These are phyloP conservation scores for Geodia barretti DNA, from an alignment of 37 sponge, comb jelly and placozoan species.

Conservation along the genomic window DNA sequence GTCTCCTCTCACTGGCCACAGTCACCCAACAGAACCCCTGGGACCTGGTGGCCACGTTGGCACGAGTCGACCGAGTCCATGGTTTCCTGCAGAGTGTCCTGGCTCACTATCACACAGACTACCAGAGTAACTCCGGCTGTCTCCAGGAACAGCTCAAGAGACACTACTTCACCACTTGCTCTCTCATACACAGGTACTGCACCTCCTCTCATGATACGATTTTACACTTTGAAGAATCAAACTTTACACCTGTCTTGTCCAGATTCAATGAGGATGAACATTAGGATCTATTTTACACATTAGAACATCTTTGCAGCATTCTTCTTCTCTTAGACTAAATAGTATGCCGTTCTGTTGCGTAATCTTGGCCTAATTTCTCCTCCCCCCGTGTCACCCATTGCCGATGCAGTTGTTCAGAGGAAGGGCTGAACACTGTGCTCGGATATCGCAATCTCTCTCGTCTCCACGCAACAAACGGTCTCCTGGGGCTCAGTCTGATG, in stretches of 20 bases:
- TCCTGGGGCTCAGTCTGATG: conserved; percentile 36
- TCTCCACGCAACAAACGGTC: conserved; percentile 32
- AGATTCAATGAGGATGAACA: no score
- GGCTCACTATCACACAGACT: conserved; percentile 43
- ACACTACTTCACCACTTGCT: conserved; percentile 49
- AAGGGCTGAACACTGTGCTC: conserved; percentile 40
- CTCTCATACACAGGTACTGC: conserved; percentile 56
- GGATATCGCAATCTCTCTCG: conserved; percentile 43
- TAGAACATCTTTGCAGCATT: no score
- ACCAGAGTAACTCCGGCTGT: conserved; percentile 2
- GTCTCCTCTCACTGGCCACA: conserved; percentile 45
- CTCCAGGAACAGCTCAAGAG: neutral
- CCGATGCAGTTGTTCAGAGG: conserved; percentile 30
- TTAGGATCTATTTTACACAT: no score
- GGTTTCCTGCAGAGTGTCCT: conserved; percentile 31
- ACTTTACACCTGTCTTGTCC: no score
- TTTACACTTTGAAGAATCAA: no score
- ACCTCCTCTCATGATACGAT: no score
- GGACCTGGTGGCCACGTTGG: conserved; percentile 52
- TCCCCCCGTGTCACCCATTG: no score
- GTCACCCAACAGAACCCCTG: conserved; percentile 29
- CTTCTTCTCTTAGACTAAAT: no score
- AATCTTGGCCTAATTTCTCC: no score
- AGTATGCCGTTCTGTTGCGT: no score
- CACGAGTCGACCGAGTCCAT: neutral